Evolutionary conservation across 2,113 vertebrate species (phyloP), one percentile per base, ranked within the genome.

Genomic region (Brachirus orientalis): DNA sequence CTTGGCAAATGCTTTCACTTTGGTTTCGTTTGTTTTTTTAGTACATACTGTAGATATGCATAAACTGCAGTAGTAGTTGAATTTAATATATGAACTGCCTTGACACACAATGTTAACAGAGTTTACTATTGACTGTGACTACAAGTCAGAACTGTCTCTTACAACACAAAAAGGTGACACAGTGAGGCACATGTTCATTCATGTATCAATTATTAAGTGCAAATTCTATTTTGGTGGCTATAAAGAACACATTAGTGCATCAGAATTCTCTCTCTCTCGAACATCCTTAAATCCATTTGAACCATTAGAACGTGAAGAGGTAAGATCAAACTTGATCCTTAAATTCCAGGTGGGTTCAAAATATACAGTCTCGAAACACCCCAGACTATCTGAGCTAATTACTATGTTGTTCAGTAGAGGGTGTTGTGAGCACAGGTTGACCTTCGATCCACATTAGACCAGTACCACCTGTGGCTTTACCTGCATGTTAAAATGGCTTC

Each of bases 151-250:
- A 28, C n/a, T 54, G 11, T 43, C 50, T 8, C 14, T 33, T 20
- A 16, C 5, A 55, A 55, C 52, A 37, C 9, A 44, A 14, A 19
- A 40, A 44, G 38, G 6, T 20, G 41, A 57, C 35, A 63, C 7
- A 37, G 53, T 45, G 54, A 58, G 47, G n/a, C 63, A 37, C 20
- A 78, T 78, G 28, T 28, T n/a, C n/a, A n/a, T n/a, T n/a, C n/a
- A 28, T 17, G 3, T 38, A 8, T n/a, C n/a, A 80, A 79, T 73
- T 77, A 85, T 13, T 81, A 63, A 84, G 74, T 33, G 44, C 38
- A 47, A 16, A 14, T 53, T 83, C 63, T 79, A 47, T 83, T 74
- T 73, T 59, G 52, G 55, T 33, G 20, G 41, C 46, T 56, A 16
- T 65, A 40, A 70, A 47, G 10, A 61, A n/a, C n/a, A n/a, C n/a